Base-by-base conservation (phyloP, 2,113 vertebrate species). In the Halcyon malimbica region DNA sequence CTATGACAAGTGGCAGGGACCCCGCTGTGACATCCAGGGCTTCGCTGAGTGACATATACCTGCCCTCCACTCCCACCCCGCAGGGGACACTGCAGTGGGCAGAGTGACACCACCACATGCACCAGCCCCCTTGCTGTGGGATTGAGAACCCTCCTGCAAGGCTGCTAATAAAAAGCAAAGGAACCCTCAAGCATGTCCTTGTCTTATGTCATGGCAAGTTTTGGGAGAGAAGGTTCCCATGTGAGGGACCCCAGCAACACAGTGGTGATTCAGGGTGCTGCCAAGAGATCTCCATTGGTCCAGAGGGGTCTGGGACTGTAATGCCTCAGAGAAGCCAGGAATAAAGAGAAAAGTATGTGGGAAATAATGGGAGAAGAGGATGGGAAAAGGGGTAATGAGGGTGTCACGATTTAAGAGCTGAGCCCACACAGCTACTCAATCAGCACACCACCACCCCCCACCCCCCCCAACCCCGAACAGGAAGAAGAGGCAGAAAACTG, bases 1-100 rank as follows among this genome's bases (percentile, higher is more conserved):
- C 97, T 99, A 99, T 18, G 95, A 50, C 24, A 98, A 98, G 60
- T 99, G 99, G 98, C 51, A 17, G 17, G 98, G 98, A 63, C 28
- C 90, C 62, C 91, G 21, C 71, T 98, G 98, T 79, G 95, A 98
- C 71, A 92, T 21, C 42, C 81, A 56, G 50, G 62, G 39, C 73
- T 67, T 14, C 3, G 10, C 41, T 1, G 9, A 69, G 25, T 89
- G 80, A 92, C 5, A 1, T 6, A 48, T 23, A 48, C 46, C 9
- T 15, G 4, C 18, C 23, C n/a, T 16, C 10, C 4, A 4, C 8
- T 11, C 24, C 10, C 4, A 4, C 8, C 13, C 3, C 2, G 0
- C 44, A 13, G 11, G 39, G 77, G 20, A 87, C 18, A 29, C 18
- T 0, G 1, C 21, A 33, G 26, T 2, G 4, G 63, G 29, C 39